These are phyloP conservation scores for Fistularia tabacaria DNA, from an alignment of 2,797 vertebrate genomes.

Conservation along the genomic window DNA sequence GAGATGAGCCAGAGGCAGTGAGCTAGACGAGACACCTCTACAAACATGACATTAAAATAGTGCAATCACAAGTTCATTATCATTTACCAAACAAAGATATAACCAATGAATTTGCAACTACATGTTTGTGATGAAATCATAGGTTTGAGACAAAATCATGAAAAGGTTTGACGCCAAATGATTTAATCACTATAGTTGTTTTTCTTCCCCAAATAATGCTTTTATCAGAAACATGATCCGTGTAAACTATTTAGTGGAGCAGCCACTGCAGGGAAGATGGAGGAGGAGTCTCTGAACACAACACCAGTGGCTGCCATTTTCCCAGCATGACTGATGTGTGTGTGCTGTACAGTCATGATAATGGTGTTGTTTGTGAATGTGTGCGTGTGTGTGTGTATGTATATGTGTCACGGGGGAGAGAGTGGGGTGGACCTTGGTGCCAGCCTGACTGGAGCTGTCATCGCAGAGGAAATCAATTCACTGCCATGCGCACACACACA, in stretches of 20 bases:
- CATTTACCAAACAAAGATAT: constrained; percentile 20
- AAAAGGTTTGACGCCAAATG: not conserved
- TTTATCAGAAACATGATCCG: constrained; percentile 84
- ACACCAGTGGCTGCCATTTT: constrained; percentile 84
- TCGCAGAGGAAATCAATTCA: constrained; percentile 93
- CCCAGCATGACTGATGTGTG: constrained; percentile 75
- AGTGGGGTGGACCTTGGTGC: constrained; percentile 75
- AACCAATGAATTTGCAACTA: constrained; percentile 30
- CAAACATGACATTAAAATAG: constrained; percentile 19
- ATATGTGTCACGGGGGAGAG: constrained; percentile 56
- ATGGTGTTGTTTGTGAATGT: constrained; percentile 42
- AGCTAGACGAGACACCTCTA: not conserved
- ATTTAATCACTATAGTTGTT: constrained; percentile 69
- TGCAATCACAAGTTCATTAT: constrained; percentile 28
- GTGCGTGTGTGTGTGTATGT: constrained; percentile 24
- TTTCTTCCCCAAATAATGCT: constrained; percentile 83
- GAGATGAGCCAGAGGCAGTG: too few species aligned
- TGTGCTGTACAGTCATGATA: constrained; percentile 9
- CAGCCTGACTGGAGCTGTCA: constrained; percentile 95
- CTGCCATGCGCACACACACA: constrained; percentile 55
- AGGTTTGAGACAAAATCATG: constrained; percentile 43
- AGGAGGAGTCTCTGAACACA: constrained; percentile 73
- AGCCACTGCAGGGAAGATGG: constrained; percentile 69
- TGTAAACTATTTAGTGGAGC: constrained; percentile 74
- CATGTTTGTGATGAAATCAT: constrained; percentile 30